Percentiles rank a stretch among this genome's conserved stretches.
Conservation (phyloP, 2,888 invertebrate species). For the Oegoconia quadripuncta region DNA sequence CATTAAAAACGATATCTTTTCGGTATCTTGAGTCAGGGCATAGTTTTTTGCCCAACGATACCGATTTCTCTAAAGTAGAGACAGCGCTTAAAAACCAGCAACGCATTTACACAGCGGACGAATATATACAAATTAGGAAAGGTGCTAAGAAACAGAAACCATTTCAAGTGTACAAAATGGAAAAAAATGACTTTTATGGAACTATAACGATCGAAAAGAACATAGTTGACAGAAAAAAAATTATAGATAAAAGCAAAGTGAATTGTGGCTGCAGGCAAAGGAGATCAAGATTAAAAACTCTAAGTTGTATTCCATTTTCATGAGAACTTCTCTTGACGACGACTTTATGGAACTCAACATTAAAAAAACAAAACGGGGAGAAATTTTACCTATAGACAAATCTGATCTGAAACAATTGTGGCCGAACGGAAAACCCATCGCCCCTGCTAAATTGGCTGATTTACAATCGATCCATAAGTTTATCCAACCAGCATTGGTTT, state of each 20-base stretch:
- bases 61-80: constrained; percentile 8
- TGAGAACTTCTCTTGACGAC: constrained; percentile 1
- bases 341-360: constrained; percentile 1
- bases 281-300: constrained; percentile 8
- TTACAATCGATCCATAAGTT: constrained; percentile 14
- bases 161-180: constrained; percentile 4
- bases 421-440: constrained; percentile 21
- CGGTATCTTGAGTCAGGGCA: constrained; percentile 3
- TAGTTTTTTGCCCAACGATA: constrained; percentile 7
- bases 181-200: constrained; percentile 3
- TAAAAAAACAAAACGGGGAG: constrained; percentile 7
- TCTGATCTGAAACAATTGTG: constrained; percentile 15
- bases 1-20: constrained; percentile 1
- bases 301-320: not conserved
- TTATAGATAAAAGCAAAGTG: constrained; percentile 1
- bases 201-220: constrained; percentile 4
- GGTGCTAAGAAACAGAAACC: not conserved
- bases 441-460: constrained; percentile 19
- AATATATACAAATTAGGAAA: constrained; percentile 1
- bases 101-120: constrained; percentile 2
- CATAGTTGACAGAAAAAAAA: constrained; percentile 4
- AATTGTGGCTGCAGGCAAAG: too few relatives aligned
- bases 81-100: constrained; percentile 1
- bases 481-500: constrained; percentile 17
- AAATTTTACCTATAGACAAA: constrained; percentile 1